Percentiles rank a stretch among this genome's conserved stretches.
phyloP scores from a whole-genome alignment of 1,140 invertebrate genomes.

The Thaumatotibia leucotreta region DNA sequence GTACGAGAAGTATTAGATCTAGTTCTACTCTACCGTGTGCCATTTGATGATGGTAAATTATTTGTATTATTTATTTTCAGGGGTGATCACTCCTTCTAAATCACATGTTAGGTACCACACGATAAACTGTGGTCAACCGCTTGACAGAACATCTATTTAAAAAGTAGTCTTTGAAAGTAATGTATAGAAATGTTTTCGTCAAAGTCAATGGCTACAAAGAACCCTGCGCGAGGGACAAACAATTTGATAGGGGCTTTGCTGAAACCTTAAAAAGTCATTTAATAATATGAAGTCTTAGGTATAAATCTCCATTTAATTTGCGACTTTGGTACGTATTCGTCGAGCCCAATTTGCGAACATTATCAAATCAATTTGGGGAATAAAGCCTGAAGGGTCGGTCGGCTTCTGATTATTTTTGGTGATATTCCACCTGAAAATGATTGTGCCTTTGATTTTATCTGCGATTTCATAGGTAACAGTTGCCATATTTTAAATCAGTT shows the following conservation, averaged over 20 bases:
- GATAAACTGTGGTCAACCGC: background rate
- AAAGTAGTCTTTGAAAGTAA: background rate
- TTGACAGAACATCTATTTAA: background rate
- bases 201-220: background rate
- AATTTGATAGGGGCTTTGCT: constrained; percentile 7
- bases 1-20: too few relatives aligned
- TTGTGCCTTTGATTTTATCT: constrained; percentile 11
- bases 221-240: background rate
- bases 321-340: constrained; percentile 17
- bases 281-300: constrained; percentile 14
- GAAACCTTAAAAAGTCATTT: constrained; percentile 12
- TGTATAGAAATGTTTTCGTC: background rate
- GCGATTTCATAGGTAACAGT: background rate
- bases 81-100: too few relatives aligned
- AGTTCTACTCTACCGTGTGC: too few relatives aligned
- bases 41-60: too few relatives aligned
- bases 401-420: constrained; percentile 22
- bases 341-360: constrained; percentile 32
- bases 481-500: background rate
- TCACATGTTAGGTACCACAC: background rate
- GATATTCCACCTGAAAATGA: constrained; percentile 12
- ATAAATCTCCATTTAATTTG: constrained; percentile 11
- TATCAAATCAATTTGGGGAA: constrained; percentile 28
- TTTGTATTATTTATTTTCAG: too few relatives aligned
- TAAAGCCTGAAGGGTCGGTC: constrained; percentile 16